Evolutionary conservation across 2,113 vertebrate species (phyloP).

Genomic region (Elachura formosa): DNA sequence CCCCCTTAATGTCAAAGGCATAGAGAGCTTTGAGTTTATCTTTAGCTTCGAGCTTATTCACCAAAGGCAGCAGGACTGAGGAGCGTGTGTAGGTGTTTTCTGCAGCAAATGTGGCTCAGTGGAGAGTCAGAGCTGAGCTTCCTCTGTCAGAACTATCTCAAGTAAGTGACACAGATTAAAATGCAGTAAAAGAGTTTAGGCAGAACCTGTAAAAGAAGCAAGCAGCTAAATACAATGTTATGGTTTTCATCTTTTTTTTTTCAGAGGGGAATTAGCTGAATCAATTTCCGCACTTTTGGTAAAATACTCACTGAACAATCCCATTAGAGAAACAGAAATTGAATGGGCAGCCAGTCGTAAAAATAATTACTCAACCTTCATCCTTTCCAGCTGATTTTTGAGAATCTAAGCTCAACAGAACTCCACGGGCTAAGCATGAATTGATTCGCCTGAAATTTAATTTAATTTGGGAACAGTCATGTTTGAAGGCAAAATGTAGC

Average conservation of each 20-base stretch:
- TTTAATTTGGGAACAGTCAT: slow-evolving; percentile 27
- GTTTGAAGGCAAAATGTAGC: slow-evolving; percentile 14
- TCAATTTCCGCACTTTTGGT: neutral
- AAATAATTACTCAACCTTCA: slow-evolving; percentile 51
- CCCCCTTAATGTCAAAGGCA: neutral
- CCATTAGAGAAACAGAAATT: slow-evolving; percentile 46
- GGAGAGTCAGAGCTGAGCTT: neutral
- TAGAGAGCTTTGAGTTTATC: neutral
- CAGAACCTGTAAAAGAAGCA: neutral
- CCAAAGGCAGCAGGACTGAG: neutral
- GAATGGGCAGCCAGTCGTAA: slow-evolving; percentile 45
- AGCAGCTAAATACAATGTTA: neutral
- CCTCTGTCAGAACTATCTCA: neutral
- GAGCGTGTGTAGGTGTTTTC: neutral
- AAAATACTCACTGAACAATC: slow-evolving; percentile 19
- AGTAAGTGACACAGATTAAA: neutral
- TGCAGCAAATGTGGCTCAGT: neutral
- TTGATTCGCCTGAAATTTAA: slow-evolving; percentile 21
- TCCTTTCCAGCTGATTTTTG: slow-evolving; percentile 46
- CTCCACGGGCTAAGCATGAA: slow-evolving; percentile 16
- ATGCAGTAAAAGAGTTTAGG: neutral
- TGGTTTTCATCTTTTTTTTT: neutral
- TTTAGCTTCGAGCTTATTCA: neutral
- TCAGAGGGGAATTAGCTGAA: slow-evolving; percentile 8
- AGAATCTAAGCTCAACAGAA: neutral